Conservation (phyloP, 2,888 invertebrate genomes). For the Bombylius major region DNA sequence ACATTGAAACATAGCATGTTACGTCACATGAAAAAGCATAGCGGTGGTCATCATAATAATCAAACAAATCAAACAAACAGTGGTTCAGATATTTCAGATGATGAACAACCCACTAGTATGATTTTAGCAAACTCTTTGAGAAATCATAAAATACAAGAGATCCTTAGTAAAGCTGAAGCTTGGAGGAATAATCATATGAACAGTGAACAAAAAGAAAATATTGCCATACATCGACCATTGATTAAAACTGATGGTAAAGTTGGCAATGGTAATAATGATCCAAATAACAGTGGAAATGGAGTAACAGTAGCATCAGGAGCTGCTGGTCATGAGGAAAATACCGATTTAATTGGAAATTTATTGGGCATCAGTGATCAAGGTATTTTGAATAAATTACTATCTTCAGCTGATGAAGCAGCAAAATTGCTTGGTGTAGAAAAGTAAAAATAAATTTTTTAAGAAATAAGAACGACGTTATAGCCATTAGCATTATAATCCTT, state of each 20-base stretch:
- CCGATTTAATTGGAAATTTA: slow-evolving; percentile 78
- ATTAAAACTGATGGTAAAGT: slow-evolving; percentile 7
- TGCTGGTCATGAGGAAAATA: slow-evolving; percentile 38
- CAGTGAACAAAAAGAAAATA: slow-evolving; percentile 29
- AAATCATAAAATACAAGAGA: slow-evolving; percentile 29
- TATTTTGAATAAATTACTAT: slow-evolving; percentile 72
- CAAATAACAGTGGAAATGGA: neutral
- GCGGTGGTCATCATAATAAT: slow-evolving; percentile 43
- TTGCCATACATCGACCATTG: slow-evolving; percentile 16
- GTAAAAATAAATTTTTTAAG: slow-evolving; percentile 17
- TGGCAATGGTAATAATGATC: neutral
- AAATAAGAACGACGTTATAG: no score
- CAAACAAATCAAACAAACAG: slow-evolving; percentile 22
- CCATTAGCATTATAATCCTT: no score
- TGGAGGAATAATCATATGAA: slow-evolving; percentile 25
- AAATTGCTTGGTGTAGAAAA: slow-evolving; percentile 75
- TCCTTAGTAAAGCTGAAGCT: slow-evolving; percentile 27
- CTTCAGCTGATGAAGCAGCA: slow-evolving; percentile 74
- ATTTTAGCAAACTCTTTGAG: slow-evolving; percentile 16
- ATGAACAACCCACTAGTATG: slow-evolving; percentile 25
- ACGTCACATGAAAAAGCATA: slow-evolving; percentile 82
- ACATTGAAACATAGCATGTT: slow-evolving; percentile 92
- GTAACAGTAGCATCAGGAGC: neutral
- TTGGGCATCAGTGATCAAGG: slow-evolving; percentile 77
- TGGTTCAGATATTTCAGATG: slow-evolving; percentile 35